phyloP scores from a whole-genome alignment of 2,113 vertebrate genomes.

The Anthoscopus minutus region DNA sequence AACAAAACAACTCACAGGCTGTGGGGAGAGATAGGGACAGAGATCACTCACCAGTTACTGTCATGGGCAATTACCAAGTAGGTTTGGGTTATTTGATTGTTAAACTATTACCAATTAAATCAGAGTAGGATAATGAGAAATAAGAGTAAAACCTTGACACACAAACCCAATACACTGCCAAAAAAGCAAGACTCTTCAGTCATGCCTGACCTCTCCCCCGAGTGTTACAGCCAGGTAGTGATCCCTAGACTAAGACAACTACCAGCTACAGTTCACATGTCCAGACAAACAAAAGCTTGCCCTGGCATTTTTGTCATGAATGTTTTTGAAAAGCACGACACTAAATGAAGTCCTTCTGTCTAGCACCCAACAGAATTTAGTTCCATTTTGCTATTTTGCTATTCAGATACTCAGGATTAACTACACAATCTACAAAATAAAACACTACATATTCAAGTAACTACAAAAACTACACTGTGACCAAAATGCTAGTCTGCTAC shows the following conservation, averaged over 20 bases:
- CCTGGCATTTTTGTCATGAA: background rate
- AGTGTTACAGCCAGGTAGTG: background rate
- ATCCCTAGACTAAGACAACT: background rate
- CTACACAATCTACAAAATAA: background rate
- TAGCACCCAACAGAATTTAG: background rate
- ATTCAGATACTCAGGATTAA: background rate
- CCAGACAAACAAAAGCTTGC: background rate
- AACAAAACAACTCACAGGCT: background rate
- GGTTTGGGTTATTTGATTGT: background rate
- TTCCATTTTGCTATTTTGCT: background rate
- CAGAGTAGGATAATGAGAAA: background rate
- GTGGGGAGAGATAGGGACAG: background rate
- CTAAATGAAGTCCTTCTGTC: background rate
- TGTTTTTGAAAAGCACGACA: background rate
- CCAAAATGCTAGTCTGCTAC: background rate
- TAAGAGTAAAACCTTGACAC: background rate
- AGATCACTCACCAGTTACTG: background rate
- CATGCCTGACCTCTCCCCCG: fast-evolving
- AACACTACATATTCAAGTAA: background rate
- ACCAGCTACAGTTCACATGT: background rate
- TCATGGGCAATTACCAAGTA: background rate
- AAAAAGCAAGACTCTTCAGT: background rate
- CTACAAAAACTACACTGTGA: background rate
- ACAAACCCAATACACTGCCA: background rate
- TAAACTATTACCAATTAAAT: background rate